Conservation (phyloP, 2,888 invertebrate species). For the Cremastobaeus sp. region DNA sequence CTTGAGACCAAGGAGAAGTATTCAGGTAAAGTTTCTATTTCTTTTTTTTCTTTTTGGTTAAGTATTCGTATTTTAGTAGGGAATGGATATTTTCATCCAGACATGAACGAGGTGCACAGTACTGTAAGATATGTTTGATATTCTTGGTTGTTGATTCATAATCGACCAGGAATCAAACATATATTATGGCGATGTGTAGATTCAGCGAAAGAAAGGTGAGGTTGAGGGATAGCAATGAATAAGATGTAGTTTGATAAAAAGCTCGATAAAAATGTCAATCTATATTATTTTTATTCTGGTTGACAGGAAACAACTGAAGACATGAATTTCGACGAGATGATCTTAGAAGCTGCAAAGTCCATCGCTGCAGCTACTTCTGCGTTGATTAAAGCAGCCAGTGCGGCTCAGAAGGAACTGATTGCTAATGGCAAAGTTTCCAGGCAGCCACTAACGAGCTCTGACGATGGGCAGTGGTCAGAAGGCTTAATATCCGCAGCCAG, state of each 20-base stretch:
- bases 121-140: slow-evolving; percentile 99
- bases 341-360: slow-evolving; percentile 97
- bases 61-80: too few relatives aligned
- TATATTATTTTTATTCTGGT: slow-evolving; percentile 6
- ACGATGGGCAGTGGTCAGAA: slow-evolving; percentile 99
- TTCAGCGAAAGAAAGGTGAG: slow-evolving; percentile 44
- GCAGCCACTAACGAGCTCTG: slow-evolving; percentile 90
- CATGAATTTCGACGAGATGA: slow-evolving; percentile 99
- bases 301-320: slow-evolving; percentile 91
- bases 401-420: slow-evolving; percentile 97
- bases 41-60: too few relatives aligned
- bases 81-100: too few relatives aligned
- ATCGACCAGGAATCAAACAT: slow-evolving; percentile 99
- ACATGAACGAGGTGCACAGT: too few relatives aligned
- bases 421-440: slow-evolving; percentile 92
- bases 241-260: not conserved
- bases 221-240: not conserved
- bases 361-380: slow-evolving; percentile 98
- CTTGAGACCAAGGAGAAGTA: slow-evolving; percentile 89
- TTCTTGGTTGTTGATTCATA: slow-evolving; percentile 97
- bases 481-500: slow-evolving; percentile 97
- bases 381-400: slow-evolving; percentile 96
- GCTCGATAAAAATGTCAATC: too few relatives aligned
- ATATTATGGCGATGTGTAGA: slow-evolving; percentile 86
- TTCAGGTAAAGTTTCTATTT: slow-evolving; percentile 83